Conservation (phyloP, 2,113 vertebrate species). For the Glaucidium brasilianum region DNA sequence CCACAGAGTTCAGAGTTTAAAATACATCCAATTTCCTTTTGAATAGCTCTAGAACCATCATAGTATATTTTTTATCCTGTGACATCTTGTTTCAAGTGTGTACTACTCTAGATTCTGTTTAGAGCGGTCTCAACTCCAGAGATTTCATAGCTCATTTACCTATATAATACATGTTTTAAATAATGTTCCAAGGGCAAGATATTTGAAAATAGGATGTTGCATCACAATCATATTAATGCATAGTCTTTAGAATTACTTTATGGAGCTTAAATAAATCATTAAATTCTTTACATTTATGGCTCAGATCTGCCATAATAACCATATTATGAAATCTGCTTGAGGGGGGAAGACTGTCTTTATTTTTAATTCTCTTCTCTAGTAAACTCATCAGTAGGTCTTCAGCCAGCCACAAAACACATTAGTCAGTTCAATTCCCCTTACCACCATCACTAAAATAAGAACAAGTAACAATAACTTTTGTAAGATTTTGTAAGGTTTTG, state of each 20-base stretch:
- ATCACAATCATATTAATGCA: background rate
- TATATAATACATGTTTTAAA: background rate
- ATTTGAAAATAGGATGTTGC: background rate
- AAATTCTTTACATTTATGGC: background rate
- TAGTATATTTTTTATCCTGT: background rate
- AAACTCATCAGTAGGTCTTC: background rate
- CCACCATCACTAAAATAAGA: background rate
- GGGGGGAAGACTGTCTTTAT: accelerated
- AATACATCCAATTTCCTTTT: background rate
- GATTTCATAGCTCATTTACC: background rate
- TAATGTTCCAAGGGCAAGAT: background rate
- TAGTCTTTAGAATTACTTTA: background rate
- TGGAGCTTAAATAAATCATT: background rate
- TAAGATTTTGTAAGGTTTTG: background rate
- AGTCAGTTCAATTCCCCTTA: background rate
- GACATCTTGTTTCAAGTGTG: background rate
- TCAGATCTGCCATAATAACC: background rate
- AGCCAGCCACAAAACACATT: background rate
- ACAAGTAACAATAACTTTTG: background rate
- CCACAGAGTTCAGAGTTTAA: background rate
- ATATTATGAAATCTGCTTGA: background rate
- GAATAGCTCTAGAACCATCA: background rate
- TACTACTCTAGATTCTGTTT: background rate
- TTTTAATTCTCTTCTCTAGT: background rate
- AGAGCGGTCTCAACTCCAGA: background rate